Evolutionary conservation across 2,888 invertebrate genomes (phyloP), one percentile per base, ranked within the genome.

Genomic region (Tromatobia lineatoria): DNA sequence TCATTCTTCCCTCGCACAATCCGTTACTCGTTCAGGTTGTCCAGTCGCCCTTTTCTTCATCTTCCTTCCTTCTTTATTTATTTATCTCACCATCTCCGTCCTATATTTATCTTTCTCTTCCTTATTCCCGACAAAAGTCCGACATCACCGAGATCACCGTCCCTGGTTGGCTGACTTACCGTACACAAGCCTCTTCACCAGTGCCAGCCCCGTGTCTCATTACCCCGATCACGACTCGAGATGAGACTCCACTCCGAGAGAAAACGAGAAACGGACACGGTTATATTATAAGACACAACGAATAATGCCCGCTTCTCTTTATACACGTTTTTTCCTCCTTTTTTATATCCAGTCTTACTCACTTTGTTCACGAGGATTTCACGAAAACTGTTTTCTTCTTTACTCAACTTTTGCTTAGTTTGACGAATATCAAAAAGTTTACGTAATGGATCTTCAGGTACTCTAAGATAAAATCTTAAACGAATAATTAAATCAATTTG

Each of bases 171-270:
- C 82, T 74, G 82, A 77, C 77, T 84, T 57, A 61, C 79, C 34
- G 83, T 61, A 80, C 77, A 61, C 83, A 70, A 61, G 77, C 79
- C 66, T 80, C 81, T 82, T 77, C 74, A 45, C 67, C 64, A 80
- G 79, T 87, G 88, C 88, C 89, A 90, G 90, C 88, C 89, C 87
- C 88, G 88, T 89, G 92, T 91, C 91, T 93, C 92, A 93, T 93
- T 93, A 93, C 91, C 91, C 92, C 90, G 93, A 93, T 93, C 93
- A 93, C 92, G 92, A 92, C 91, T 92, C 90, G 88, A 92, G 91
- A 93, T 92, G 92, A 92, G 91, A 90, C 88, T 88, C 86, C 82
- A 79, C 77, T 67, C 70, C 57, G 77, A 69, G 89, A 87, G 90
- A 90, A 90, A 90, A 91, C 90, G 88, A 91, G 91, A 91, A 91